These are phyloP conservation scores for Alentia gelatinosa DNA, from an alignment of 2,888 invertebrate species.

Conservation along the genomic window DNA sequence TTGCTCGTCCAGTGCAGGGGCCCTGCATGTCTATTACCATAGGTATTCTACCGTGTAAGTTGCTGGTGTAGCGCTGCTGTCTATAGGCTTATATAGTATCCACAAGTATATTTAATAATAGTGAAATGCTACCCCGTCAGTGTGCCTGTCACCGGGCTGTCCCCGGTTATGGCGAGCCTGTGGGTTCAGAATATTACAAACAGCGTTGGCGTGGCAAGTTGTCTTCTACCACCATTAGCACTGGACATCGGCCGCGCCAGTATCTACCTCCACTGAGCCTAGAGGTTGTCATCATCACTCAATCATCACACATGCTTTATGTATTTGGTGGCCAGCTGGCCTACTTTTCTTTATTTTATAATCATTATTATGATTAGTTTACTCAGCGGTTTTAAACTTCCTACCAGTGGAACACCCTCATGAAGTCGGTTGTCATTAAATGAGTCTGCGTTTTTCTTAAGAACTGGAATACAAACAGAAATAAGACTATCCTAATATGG, in stretches of 20 bases:
- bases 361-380: neutral
- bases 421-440: neutral
- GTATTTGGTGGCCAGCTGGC: slow-evolving; percentile 2
- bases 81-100: slow-evolving; percentile 48
- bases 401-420: neutral
- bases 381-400: neutral
- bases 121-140: slow-evolving; percentile 16
- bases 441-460: neutral
- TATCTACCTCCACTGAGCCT: slow-evolving; percentile 49
- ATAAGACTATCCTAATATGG: neutral
- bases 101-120: slow-evolving; percentile 14
- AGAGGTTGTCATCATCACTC: slow-evolving; percentile 7
- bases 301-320: slow-evolving; percentile 34
- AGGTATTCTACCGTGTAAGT: slow-evolving; percentile 4
- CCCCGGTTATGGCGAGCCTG: neutral
- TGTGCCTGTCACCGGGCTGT: slow-evolving; percentile 3
- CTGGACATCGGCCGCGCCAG: neutral
- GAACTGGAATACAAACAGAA: neutral
- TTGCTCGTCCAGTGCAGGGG: slow-evolving; percentile 22
- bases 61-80: slow-evolving; percentile 46
- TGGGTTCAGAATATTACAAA: neutral
- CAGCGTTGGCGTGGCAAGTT: neutral
- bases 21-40: slow-evolving; percentile 41
- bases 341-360: neutral
- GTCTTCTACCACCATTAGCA: neutral